A percentile compares a stretch with the other conserved stretches of the same genome.
phyloP scores from a whole-genome alignment of 2,113 vertebrate species.

The Lophius piscatorius region DNA sequence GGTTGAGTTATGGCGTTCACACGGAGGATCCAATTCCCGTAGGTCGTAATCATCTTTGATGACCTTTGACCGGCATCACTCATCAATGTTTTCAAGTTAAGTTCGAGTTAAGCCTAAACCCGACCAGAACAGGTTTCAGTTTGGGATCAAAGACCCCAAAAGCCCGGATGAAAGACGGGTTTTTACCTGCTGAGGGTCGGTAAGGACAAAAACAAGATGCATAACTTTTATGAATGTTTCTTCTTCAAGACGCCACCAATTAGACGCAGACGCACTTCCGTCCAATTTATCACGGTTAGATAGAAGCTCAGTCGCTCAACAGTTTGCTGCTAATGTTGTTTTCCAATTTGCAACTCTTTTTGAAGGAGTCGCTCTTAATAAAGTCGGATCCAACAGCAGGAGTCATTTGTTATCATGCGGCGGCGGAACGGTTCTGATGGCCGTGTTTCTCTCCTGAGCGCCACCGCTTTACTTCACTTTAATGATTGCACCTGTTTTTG shows the following conservation, averaged over 20 bases:
- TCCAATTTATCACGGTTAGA: constrained; percentile 23
- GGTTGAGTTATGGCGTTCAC: no score
- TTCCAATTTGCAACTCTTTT: constrained; percentile 41
- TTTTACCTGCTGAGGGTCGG: no score
- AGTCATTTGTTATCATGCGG: constrained; percentile 32
- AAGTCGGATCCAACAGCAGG: constrained; percentile 31
- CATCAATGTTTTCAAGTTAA: no score
- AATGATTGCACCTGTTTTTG: constrained; percentile 27
- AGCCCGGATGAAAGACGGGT: no score
- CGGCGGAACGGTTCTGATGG: constrained; percentile 17
- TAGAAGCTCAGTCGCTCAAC: constrained; percentile 14
- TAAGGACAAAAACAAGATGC: not conserved
- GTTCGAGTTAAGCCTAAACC: no score
- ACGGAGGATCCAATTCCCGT: no score
- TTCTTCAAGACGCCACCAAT: not conserved
- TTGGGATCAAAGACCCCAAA: no score
- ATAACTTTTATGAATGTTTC: not conserved
- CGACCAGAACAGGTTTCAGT: no score
- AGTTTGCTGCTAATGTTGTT: constrained; percentile 35
- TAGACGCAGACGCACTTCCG: constrained; percentile 2
- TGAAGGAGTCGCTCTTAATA: constrained; percentile 34
- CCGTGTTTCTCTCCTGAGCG: constrained; percentile 15
- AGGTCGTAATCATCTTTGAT: no score
- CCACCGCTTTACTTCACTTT: not conserved
- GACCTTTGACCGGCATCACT: no score